Percentiles rank a stretch among this genome's conserved stretches.
phyloP scores from a whole-genome alignment of 2,888 invertebrate genomes.

The Unio pictorum region DNA sequence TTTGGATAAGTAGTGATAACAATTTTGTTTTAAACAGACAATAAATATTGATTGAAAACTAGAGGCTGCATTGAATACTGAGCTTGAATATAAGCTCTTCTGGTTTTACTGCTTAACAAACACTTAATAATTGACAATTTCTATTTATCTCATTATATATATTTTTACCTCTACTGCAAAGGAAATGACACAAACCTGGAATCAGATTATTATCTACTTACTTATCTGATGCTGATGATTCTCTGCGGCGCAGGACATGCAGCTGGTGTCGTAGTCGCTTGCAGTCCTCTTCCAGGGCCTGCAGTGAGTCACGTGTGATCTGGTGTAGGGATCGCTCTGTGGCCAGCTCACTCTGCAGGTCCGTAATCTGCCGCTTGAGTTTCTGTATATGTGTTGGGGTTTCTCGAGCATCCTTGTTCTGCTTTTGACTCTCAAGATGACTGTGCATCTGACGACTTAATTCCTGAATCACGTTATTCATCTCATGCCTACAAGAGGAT shows the following conservation, averaged over 20 bases:
- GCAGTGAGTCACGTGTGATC: constrained; percentile 60
- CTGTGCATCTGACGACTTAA: constrained; percentile 56
- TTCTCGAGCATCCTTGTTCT: neutral
- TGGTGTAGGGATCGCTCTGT: constrained; percentile 64
- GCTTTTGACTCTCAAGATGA: constrained; percentile 50
- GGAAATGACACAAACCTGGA: neutral
- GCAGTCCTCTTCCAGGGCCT: constrained; percentile 64
- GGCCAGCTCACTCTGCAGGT: constrained; percentile 57
- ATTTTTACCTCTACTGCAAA: neutral
- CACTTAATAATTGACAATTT: neutral
- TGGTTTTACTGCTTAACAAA: neutral
- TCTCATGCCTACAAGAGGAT: constrained; percentile 49
- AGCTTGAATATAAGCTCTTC: too few species aligned
- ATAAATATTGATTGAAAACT: too few species aligned
- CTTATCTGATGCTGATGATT: constrained; percentile 49
- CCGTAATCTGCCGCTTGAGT: constrained; percentile 48
- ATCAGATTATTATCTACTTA: constrained; percentile 20
- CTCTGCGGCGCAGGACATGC: constrained; percentile 37
- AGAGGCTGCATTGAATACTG: too few species aligned
- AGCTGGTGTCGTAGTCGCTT: constrained; percentile 57
- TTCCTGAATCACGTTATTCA: constrained; percentile 61
- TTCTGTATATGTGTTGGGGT: constrained; percentile 28
- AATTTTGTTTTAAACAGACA: too few species aligned
- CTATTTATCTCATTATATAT: neutral
- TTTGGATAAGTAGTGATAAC: too few species aligned